phyloP scores from a whole-genome alignment of 2,797 vertebrate genomes.

The Pseudopleuronectes americanus region DNA sequence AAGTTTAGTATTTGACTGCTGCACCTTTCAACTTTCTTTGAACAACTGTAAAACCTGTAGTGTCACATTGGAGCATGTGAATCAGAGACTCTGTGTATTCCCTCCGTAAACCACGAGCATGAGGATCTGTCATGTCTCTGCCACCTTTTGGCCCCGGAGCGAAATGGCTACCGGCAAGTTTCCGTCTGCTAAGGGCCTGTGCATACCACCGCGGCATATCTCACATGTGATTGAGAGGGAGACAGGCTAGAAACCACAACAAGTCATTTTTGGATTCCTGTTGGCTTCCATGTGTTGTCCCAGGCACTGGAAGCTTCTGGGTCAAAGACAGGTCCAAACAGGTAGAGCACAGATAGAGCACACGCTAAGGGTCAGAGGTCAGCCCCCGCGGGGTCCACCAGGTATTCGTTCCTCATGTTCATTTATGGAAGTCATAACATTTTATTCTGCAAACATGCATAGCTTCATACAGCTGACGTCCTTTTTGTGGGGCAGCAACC shows the following conservation, averaged over 20 bases:
- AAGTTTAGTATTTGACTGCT: no score
- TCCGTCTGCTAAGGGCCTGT: slow-evolving; percentile 23
- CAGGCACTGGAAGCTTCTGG: slow-evolving; percentile 47
- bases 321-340: slow-evolving; percentile 73
- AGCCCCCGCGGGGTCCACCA: slow-evolving; percentile 46
- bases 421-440: slow-evolving; percentile 62
- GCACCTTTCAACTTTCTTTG: slow-evolving; percentile 24
- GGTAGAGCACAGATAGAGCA: slow-evolving; percentile 64
- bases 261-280: slow-evolving; percentile 78
- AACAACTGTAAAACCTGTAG: slow-evolving; percentile 40
- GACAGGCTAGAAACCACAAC: slow-evolving; percentile 64
- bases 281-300: slow-evolving; percentile 51
- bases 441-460: slow-evolving; percentile 34
- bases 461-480: slow-evolving; percentile 24
- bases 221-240: slow-evolving; percentile 36
- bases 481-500: slow-evolving; percentile 17
- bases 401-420: slow-evolving; percentile 62
- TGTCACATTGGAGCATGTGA: slow-evolving; percentile 31
- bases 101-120: slow-evolving; percentile 23
- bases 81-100: slow-evolving; percentile 25
- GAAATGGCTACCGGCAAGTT: slow-evolving; percentile 40
- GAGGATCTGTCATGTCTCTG: slow-evolving; percentile 54
- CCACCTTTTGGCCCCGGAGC: slow-evolving; percentile 35
- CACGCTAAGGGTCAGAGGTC: slow-evolving; percentile 72
- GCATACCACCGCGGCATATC: slow-evolving; percentile 57